Percentiles rank a stretch among this genome's conserved stretches.
Evolutionary conservation across 2,113 vertebrate genomes (phyloP).

Genomic region (Deroptyus accipitrinus): DNA sequence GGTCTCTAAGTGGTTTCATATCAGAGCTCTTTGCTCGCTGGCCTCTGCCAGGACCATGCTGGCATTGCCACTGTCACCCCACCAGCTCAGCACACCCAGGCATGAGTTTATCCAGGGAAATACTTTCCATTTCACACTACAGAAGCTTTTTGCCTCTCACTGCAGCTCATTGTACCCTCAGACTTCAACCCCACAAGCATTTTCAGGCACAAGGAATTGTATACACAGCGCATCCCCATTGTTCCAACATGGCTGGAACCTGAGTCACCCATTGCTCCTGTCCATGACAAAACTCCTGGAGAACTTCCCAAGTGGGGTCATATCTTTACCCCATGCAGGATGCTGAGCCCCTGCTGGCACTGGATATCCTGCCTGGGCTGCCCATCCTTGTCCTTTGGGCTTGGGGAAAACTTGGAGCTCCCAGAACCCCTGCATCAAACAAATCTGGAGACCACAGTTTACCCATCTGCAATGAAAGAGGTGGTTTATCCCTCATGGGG

Average conservation of each 20-base stretch:
- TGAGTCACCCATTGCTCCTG: neutral
- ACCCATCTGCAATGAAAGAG: neutral
- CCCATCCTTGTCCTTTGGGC: neutral
- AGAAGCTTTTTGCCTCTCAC: neutral
- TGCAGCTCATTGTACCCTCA: neutral
- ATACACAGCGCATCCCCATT: neutral
- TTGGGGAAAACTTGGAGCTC: neutral
- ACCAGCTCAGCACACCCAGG: neutral
- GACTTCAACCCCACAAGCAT: neutral
- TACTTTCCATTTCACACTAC: neutral
- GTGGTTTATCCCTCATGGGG: neutral
- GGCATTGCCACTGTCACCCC: neutral
- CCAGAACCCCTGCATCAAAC: accelerated
- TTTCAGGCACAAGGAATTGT: neutral
- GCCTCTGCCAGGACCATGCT: neutral
- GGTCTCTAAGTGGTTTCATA: neutral
- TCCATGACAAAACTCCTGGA: neutral
- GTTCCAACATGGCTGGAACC: neutral
- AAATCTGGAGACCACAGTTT: neutral
- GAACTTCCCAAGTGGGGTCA: neutral
- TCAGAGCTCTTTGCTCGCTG: neutral
- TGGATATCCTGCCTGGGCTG: neutral
- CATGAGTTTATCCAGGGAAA: neutral
- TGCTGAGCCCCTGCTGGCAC: neutral
- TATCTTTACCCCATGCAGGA: accelerated